Evolutionary conservation across 2,113 vertebrate genomes (phyloP).

Genomic region (Junco hyemalis): DNA sequence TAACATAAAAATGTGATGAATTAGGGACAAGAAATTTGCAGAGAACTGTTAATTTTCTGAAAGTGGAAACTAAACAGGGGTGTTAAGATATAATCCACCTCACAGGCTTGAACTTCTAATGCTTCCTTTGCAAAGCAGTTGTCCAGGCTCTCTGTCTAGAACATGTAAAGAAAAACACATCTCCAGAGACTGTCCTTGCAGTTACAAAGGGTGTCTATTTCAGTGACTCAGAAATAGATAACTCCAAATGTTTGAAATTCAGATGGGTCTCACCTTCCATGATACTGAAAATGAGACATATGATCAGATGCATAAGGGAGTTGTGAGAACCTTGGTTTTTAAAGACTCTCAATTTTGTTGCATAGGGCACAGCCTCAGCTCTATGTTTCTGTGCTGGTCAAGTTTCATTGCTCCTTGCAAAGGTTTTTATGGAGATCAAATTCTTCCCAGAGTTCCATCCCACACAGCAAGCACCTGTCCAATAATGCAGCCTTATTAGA

Average conservation of each 20-base stretch:
- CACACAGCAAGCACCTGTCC: not conserved
- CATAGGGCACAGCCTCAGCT: not conserved
- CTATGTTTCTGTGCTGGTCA: not conserved
- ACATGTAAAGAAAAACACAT: not conserved
- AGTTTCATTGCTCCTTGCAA: not conserved
- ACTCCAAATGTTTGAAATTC: not conserved
- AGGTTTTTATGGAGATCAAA: not conserved
- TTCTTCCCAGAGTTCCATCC: not conserved
- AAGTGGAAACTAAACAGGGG: not conserved
- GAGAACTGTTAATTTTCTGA: not conserved
- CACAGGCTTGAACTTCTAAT: not conserved
- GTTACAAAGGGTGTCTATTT: not conserved
- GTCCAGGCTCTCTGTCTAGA: not conserved
- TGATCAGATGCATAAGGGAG: not conserved
- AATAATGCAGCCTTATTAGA: not conserved
- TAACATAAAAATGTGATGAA: not conserved
- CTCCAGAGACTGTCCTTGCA: not conserved
- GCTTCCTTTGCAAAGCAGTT: not conserved
- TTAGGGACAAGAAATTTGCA: not conserved
- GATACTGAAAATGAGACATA: not conserved
- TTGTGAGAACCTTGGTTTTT: not conserved
- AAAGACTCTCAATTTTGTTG: not conserved
- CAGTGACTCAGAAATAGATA: not conserved
- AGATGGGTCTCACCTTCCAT: not conserved
- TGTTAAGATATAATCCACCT: not conserved